Conservation (phyloP, 2,888 invertebrate genomes). For the Acanthopleura granulata region DNA sequence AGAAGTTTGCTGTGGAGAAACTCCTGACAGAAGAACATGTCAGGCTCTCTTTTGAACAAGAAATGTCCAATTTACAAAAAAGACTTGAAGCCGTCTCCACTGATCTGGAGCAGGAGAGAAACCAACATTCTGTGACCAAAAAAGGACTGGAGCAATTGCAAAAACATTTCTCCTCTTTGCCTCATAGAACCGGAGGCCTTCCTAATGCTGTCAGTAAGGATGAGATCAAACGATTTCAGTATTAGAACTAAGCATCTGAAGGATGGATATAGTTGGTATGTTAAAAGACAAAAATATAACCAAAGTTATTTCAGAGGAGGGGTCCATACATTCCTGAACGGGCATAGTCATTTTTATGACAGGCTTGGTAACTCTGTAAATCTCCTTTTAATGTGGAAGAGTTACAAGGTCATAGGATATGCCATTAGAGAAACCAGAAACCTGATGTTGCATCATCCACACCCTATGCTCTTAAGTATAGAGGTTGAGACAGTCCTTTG, state of each 20-base stretch:
- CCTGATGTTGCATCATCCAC: no score
- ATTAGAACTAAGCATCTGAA: constrained; percentile 24
- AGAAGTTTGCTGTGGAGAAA: constrained; percentile 47
- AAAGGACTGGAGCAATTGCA: constrained; percentile 58
- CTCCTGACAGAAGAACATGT: constrained; percentile 46
- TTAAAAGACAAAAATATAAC: no score
- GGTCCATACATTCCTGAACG: no score
- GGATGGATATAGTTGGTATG: no score
- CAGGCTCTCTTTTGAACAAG: constrained; percentile 46
- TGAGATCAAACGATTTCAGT: constrained; percentile 44
- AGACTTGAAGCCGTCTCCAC: constrained; percentile 43
- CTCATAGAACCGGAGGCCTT: constrained; percentile 45
- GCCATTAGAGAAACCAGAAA: no score
- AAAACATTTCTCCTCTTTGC: constrained; percentile 57
- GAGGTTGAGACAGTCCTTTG: no score
- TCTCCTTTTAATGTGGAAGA: no score
- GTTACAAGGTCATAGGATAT: no score
- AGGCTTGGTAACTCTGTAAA: no score
- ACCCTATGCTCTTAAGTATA: no score
- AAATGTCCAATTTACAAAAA: constrained; percentile 49
- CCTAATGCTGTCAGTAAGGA: constrained; percentile 43
- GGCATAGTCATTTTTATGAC: no score
- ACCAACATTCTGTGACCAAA: constrained; percentile 46
- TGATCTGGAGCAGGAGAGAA: constrained; percentile 47
- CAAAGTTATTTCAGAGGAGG: no score